Base-by-base conservation (phyloP, 2,113 vertebrate species). In the Lampris incognitus region DNA sequence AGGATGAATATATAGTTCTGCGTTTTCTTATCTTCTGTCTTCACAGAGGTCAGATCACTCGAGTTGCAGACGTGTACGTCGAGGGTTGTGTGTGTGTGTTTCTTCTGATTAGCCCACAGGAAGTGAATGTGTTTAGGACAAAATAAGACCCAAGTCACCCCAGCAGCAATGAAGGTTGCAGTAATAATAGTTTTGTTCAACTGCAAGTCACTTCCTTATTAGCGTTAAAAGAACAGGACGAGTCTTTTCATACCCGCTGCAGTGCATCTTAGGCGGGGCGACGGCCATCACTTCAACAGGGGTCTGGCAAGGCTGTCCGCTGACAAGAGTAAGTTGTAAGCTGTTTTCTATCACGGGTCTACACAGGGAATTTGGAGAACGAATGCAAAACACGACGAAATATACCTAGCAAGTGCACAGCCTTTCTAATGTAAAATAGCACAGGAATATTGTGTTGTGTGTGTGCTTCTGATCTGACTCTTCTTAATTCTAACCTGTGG, bases 101-200 rank as follows among this genome's bases (percentile, higher is more conserved):
- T 24, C 24, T 66, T 13, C 58, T 60, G 85, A 88, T 89, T 70
- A 85, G 70, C 42, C 51, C 39, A 75, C 38, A 87, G 91, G 91
- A 93, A 91, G 85, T 82, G 58, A 88, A 85, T 10, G 0, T 69
- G 48, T 76, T 54, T 78, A 49, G 81, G 89, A 89, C 85, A 57
- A 37, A 4, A 54, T 54, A 91, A 82, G 76, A 3, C 58, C 38
- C n/a, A 69, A 41, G 51, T 75, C 61, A 66, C 59, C 60, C 9
- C 49, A 68, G 78, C 68, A 84, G 79, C 59, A 62, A 10, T 66
- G 60, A 44, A 55, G 56, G 51, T 13, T 13, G 51, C 55, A 78
- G 13, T 10, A 52, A n/a, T 46, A 66, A 62, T 38, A 67, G 65
- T 66, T 62, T 2, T 52, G 37, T 58, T 1, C 41, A 69, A 50